A percentile compares a stretch with the other conserved stretches of the same genome.
phyloP scores from a whole-genome alignment of 2,888 invertebrate genomes.

The Cerceris ruficornis region DNA sequence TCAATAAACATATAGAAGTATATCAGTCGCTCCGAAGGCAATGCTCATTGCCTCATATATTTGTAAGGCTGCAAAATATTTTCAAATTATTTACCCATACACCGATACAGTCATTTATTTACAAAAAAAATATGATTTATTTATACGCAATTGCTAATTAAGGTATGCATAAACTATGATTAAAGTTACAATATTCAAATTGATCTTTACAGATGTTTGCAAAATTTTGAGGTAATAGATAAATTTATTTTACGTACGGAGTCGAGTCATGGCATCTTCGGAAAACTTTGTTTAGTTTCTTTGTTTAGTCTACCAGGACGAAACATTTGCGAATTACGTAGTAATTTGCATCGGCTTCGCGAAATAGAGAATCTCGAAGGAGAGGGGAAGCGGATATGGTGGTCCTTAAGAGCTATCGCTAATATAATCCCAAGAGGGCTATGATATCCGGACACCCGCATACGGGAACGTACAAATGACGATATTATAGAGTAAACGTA shows the following conservation, averaged over 20 bases:
- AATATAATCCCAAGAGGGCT: slow-evolving; percentile 20
- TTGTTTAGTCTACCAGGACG: too few species aligned
- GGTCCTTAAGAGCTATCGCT: slow-evolving; percentile 6
- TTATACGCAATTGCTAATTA: too few species aligned
- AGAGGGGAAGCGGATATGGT: background rate
- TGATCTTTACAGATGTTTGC: too few species aligned
- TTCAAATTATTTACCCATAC: background rate
- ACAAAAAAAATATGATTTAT: too few species aligned
- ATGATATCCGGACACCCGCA: slow-evolving; percentile 5
- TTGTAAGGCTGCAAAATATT: background rate
- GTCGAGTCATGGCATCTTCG: slow-evolving; percentile 92
- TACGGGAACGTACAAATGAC: slow-evolving; percentile 13
- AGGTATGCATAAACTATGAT: too few species aligned
- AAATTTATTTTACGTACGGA: slow-evolving; percentile 84
- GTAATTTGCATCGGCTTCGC: background rate
- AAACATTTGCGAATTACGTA: background rate
- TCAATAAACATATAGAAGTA: too few species aligned
- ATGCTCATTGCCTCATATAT: too few species aligned
- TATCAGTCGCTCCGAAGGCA: too few species aligned
- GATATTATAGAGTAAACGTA: slow-evolving; percentile 26
- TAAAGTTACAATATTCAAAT: too few species aligned
- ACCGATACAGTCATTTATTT: background rate
- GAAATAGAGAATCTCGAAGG: background rate
- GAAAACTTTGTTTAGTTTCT: too few species aligned
- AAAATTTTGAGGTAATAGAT: background rate